Evolutionary conservation across 2,888 invertebrate genomes (phyloP).

Genomic region (Elysia crispata): DNA sequence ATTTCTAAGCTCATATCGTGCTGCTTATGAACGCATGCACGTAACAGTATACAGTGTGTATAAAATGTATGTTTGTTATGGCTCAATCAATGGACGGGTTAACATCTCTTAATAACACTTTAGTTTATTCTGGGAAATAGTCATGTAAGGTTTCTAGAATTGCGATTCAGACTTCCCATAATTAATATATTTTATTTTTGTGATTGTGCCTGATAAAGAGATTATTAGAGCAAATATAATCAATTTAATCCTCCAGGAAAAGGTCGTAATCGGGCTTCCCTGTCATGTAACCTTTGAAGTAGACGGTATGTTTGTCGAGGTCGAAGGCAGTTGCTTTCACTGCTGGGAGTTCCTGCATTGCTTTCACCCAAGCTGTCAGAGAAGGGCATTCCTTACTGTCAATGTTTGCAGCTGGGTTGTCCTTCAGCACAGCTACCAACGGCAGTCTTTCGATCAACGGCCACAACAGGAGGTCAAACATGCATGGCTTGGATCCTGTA

Average conservation of each 20-base stretch:
- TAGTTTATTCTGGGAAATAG: no score
- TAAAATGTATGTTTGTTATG: no score
- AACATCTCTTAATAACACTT: no score
- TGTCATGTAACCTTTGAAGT: slow-evolving; percentile 45
- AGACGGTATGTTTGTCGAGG: slow-evolving; percentile 49
- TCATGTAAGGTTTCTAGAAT: no score
- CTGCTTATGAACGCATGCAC: no score
- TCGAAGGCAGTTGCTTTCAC: slow-evolving; percentile 57
- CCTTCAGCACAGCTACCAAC: slow-evolving; percentile 31
- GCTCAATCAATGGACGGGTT: no score
- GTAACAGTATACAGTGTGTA: no score
- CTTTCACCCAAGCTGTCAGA: slow-evolving; percentile 56
- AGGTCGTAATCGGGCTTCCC: slow-evolving; percentile 59
- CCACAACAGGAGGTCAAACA: slow-evolving; percentile 69
- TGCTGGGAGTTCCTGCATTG: slow-evolving; percentile 57
- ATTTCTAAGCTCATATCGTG: no score
- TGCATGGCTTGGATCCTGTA: slow-evolving; percentile 55
- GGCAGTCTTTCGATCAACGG: slow-evolving; percentile 66
- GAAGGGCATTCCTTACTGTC: slow-evolving; percentile 53
- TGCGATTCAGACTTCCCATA: no score
- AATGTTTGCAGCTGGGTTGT: slow-evolving; percentile 45
- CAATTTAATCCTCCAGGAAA: slow-evolving; percentile 65
- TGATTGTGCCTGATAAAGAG: no score
- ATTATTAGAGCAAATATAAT: no score
- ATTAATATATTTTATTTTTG: no score